phyloP scores from a whole-genome alignment of 2,113 vertebrate species.

The Thamnaconus septentrionalis region DNA sequence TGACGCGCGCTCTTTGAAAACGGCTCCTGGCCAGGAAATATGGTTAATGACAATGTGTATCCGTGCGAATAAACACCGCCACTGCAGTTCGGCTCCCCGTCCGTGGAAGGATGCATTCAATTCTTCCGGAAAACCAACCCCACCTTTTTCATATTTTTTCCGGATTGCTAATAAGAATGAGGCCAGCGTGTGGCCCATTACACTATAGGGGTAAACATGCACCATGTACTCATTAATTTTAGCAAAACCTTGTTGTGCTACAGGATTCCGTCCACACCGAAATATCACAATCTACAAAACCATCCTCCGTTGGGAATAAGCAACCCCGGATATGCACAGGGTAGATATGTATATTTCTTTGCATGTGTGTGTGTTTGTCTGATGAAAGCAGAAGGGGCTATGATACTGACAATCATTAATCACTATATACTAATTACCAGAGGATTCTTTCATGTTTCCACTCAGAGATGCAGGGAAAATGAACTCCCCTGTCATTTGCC shows the following conservation, averaged over 20 bases:
- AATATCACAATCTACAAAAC: slow-evolving; percentile 54
- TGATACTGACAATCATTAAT: slow-evolving; percentile 75
- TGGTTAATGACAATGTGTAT: not conserved
- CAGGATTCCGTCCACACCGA: slow-evolving; percentile 24
- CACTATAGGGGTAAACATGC: slow-evolving; percentile 47
- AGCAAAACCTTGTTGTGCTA: slow-evolving; percentile 46
- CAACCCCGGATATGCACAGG: slow-evolving; percentile 17
- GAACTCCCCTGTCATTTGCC: slow-evolving; percentile 78
- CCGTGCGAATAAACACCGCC: not conserved
- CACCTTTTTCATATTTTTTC: slow-evolving; percentile 13
- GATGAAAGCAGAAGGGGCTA: slow-evolving; percentile 57
- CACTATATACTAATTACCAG: slow-evolving; percentile 73
- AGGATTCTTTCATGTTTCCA: slow-evolving; percentile 74
- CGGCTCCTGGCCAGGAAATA: not conserved
- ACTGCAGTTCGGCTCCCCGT: not conserved
- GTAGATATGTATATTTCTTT: slow-evolving; percentile 54
- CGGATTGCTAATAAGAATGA: not conserved
- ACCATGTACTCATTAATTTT: slow-evolving; percentile 65
- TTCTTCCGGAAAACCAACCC: not conserved
- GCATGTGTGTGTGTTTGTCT: slow-evolving; percentile 47
- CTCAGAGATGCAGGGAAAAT: slow-evolving; percentile 72
- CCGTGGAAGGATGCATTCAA: not conserved
- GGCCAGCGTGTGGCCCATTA: slow-evolving; percentile 2
- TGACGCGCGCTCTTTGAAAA: slow-evolving; percentile 20
- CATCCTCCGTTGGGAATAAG: slow-evolving; percentile 40